These are phyloP conservation scores for Corythornis cristatus DNA, from an alignment of 2,113 vertebrate genomes.

Conservation along the genomic window DNA sequence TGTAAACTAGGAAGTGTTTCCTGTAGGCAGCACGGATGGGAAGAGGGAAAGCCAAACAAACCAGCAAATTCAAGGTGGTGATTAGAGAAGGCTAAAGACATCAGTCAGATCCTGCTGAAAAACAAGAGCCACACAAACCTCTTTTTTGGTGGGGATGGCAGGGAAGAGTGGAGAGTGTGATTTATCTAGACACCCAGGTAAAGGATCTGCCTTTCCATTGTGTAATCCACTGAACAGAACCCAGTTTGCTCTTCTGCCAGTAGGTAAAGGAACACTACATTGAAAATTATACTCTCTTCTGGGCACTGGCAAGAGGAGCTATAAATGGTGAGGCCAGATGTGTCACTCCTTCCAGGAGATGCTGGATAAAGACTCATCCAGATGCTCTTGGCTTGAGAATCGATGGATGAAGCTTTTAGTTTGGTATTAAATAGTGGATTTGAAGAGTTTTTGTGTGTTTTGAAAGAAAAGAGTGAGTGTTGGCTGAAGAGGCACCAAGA, in stretches of 20 bases:
- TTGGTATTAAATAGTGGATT: neutral
- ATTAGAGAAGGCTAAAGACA: neutral
- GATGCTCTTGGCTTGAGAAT: neutral
- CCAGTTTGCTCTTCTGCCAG: neutral
- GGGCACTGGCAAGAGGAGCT: neutral
- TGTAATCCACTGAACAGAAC: neutral
- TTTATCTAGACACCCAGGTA: neutral
- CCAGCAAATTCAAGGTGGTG: neutral
- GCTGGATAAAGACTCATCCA: neutral
- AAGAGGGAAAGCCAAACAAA: neutral
- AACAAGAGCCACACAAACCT: neutral
- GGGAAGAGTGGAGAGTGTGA: rapidly evolving
- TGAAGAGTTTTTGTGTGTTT: neutral
- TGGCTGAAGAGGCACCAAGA: neutral
- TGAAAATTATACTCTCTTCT: neutral
- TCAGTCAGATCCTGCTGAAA: neutral
- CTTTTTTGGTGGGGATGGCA: neutral
- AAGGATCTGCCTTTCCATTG: neutral
- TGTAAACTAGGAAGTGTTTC: neutral
- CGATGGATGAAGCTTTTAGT: neutral
- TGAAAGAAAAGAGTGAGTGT: neutral
- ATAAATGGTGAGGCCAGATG: neutral
- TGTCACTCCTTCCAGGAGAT: neutral
- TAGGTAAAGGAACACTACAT: neutral
- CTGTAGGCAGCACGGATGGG: neutral